Conservation (phyloP, 2,113 vertebrate genomes). For the Gobius niger region DNA sequence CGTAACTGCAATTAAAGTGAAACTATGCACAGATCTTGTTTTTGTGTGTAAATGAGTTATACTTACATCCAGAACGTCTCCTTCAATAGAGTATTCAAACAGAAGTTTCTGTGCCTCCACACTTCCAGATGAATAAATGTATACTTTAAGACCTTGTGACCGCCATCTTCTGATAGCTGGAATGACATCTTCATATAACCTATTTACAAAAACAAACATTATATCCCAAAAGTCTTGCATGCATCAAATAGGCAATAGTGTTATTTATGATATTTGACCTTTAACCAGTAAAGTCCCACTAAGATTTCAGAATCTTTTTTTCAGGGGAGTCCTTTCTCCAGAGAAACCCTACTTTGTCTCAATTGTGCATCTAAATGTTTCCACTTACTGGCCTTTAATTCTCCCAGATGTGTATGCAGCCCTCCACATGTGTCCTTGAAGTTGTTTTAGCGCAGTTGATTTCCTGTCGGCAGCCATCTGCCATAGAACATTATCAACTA, state of each 20-base stretch:
- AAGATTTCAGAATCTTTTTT: no score
- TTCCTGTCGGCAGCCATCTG: conserved; percentile 96
- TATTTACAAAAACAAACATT: conserved; percentile 46
- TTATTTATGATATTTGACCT: neutral
- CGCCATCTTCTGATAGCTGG: conserved; percentile 89
- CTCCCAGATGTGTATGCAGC: conserved; percentile 84
- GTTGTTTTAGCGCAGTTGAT: conserved; percentile 92
- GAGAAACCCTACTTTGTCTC: no score
- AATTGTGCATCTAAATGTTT: neutral
- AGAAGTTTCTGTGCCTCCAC: conserved; percentile 96
- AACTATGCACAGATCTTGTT: neutral
- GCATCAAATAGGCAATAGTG: neutral
- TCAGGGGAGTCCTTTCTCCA: no score
- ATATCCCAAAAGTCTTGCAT: neutral
- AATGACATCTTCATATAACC: conserved; percentile 90
- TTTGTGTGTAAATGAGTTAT: neutral
- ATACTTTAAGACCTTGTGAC: conserved; percentile 85
- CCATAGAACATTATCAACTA: conserved; percentile 90
- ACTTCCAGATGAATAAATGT: conserved; percentile 95
- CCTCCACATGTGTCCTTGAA: conserved; percentile 98
- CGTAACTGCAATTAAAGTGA: neutral
- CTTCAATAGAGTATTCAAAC: conserved; percentile 90
- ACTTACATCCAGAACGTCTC: conserved; percentile 88
- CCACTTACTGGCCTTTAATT: conserved; percentile 93
- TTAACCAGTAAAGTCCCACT: no score